These are phyloP conservation scores for Camponotus floridanus DNA, from an alignment of 1,140 invertebrate genomes.

Conservation along the genomic window DNA sequence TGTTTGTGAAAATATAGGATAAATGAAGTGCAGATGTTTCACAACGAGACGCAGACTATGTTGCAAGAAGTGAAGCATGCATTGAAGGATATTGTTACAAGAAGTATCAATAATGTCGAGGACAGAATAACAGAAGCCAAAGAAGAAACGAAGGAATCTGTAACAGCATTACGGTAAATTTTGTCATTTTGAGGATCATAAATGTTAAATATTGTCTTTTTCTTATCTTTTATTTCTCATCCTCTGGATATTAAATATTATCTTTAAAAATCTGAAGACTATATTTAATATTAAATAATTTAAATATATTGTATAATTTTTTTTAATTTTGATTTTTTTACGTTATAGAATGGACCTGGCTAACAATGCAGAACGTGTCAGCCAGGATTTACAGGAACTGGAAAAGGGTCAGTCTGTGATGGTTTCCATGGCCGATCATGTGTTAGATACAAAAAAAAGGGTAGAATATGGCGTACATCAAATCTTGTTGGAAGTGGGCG, in stretches of 20 bases:
- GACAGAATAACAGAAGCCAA: constrained; percentile 84
- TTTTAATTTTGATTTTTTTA: background rate
- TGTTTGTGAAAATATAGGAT: constrained; percentile 64
- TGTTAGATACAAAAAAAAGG: constrained; percentile 93
- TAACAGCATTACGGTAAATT: constrained; percentile 79
- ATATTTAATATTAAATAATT: background rate
- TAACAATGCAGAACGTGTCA: constrained; percentile 83
- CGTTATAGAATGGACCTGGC: constrained; percentile 78
- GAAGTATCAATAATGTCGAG: constrained; percentile 82
- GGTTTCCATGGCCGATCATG: constrained; percentile 94
- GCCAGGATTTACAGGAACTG: constrained; percentile 86
- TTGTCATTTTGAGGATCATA: constrained; percentile 10
- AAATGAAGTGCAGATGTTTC: constrained; percentile 77
- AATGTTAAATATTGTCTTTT: background rate
- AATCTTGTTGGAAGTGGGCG: constrained; percentile 92
- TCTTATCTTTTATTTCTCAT: background rate
- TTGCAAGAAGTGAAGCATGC: constrained; percentile 81
- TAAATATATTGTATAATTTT: background rate
- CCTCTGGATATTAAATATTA: background rate
- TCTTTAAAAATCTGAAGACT: background rate
- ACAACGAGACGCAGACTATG: constrained; percentile 81
- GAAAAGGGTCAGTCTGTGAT: constrained; percentile 93
- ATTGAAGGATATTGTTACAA: constrained; percentile 77
- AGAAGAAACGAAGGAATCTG: constrained; percentile 81
- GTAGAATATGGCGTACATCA: constrained; percentile 95